Evolutionary conservation across 2,888 invertebrate species (phyloP), one percentile per base, ranked within the genome.

Genomic region (Ferdinandea cuprea): DNA sequence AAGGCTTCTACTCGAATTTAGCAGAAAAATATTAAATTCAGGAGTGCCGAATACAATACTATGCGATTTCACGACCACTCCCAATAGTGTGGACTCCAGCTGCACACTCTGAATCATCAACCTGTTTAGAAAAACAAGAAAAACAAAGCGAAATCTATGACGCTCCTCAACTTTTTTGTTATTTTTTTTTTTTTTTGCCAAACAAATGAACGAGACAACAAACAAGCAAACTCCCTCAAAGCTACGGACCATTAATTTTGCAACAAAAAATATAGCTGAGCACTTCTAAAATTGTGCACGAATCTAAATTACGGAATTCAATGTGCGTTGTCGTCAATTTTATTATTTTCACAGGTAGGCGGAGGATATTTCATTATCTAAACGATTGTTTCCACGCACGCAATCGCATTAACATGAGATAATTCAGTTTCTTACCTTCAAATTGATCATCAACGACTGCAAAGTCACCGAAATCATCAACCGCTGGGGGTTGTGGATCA

Each of bases 401-500:
- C 0, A 40, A 13, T 7, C 2, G 13, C 15, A 40, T 4, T 28
- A 42, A n/a, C 44, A 59, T 30, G 28, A 15, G 7, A 3, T 59
- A 17, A 30, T 17, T 32, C 8, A 13, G 7, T 40, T 4, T 30
- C 72, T 88, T 54, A 74, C 79, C 85, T 69, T 69, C 85, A 50
- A 65, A 85, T 11, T 84, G 85, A 42, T 81, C 74, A 69, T 85
- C 79, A 58, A 84, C 87, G 15, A 86, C 87, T 17, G 85, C 87
- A 85, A 89, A 91, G 58, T 87, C 88, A 5, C 87, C 87, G 85
- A 88, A 90, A 69, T 89, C 89, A 76, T 89, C 90, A 72, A 91
- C 92, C 58, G 92, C 92, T 40, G 88, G 74, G 19, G 87, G 87
- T n/a, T 89, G 85, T 40, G 88, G 86, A 35, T 90, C 89, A 58